A percentile compares a stretch with the other conserved stretches of the same genome.
These are phyloP conservation scores for Blastobasis lacticolella DNA, from an alignment of 2,888 invertebrate genomes.

Conservation along the genomic window DNA sequence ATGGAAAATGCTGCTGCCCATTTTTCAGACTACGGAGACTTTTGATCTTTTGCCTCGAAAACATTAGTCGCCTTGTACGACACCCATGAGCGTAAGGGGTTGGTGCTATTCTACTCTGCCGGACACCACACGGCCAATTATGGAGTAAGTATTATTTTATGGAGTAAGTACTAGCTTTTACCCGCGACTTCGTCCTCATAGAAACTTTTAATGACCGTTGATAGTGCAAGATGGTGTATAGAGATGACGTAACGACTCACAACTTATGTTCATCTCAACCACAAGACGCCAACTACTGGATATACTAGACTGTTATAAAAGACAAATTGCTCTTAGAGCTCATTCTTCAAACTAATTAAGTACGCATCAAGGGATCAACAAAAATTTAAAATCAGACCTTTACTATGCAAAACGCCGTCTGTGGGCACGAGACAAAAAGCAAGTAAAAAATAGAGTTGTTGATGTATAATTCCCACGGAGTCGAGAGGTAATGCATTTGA, in stretches of 20 bases:
- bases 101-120: no score
- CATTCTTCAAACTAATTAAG: background rate
- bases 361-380: conserved; percentile 10
- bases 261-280: background rate
- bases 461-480: conserved; percentile 52
- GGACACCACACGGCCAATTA: no score
- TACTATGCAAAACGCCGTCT: conserved; percentile 22
- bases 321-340: no score
- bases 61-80: no score
- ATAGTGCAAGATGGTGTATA: background rate
- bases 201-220: no score
- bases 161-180: no score
- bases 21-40: no score
- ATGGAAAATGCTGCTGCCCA: no score
- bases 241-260: background rate
- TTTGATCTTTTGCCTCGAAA: no score
- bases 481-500: conserved; percentile 50
- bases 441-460: conserved; percentile 32
- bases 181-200: no score
- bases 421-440: conserved; percentile 54
- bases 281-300: background rate
- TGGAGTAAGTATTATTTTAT: no score
- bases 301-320: background rate
- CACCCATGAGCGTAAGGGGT: no score
- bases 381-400: conserved; percentile 15